Evolutionary conservation across 2,113 vertebrate species (phyloP), one percentile per base, ranked within the genome.

Genomic region (Xenopus borealis): DNA sequence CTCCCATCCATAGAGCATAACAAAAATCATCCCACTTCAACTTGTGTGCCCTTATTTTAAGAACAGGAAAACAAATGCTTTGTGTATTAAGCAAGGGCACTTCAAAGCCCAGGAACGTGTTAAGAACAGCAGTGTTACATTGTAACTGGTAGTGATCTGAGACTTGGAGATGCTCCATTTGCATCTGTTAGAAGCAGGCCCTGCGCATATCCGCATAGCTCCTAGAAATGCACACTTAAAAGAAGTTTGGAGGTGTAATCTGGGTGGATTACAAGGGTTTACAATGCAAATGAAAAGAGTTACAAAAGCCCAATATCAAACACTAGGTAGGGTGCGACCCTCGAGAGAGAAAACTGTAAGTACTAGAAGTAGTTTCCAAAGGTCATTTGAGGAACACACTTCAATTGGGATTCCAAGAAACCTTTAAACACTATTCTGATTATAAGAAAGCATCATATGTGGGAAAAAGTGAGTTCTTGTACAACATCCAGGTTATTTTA

Each of bases 221-320:
- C 89, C 91, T 91, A 87, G 89, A 91, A 83, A 88, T 78, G 87
- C 86, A 85, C 91, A 93, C 88, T 89, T 92, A 89, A 94, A 94
- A 94, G 92, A 85, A 65, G 83, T 85, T 84, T 90, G 23, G 11
- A 85, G 88, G 88, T 94, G 93, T 94, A 94, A 94, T 93, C 92
- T 84, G 75, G 85, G 72, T 83, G 89, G 93, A 93, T 95, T 93
- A 95, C 93, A 94, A 91, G 88, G 85, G 86, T 89, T 91, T 91
- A 93, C 93, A 91, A 87, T 93, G 87, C 86, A 77, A 78, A 75
- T 86, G 91, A 91, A 93, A 94, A 92, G 92, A 85, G 84, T 80
- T 89, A 90, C 92, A 93, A 91, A 92, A 88, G 87, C 87, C 84
- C 89, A 82, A 85, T 93, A 94, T 87, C 92, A 94, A 94, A 93